Conservation (phyloP, 2,888 invertebrate species). For the Pocota personata region DNA sequence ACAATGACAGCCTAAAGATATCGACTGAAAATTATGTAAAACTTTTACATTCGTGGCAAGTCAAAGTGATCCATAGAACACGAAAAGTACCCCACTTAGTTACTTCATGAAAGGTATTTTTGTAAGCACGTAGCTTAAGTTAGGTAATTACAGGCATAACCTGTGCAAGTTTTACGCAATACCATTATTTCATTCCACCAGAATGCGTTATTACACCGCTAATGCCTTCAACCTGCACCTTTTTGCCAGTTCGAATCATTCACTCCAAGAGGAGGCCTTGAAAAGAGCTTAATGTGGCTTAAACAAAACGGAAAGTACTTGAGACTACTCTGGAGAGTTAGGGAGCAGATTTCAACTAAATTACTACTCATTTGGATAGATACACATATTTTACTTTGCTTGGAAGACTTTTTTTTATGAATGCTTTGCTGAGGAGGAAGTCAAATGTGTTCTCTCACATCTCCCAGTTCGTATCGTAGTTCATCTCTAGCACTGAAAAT, state of each 20-base stretch:
- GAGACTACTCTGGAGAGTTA: background rate
- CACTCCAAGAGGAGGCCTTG: background rate
- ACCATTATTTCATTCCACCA: too few species aligned
- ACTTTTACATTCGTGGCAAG: too few species aligned
- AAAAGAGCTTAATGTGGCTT: background rate
- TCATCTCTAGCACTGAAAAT: background rate
- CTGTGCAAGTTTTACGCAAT: too few species aligned
- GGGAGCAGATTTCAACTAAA: constrained; percentile 37
- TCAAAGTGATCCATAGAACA: too few species aligned
- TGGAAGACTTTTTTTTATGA: constrained; percentile 63
- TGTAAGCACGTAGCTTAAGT: too few species aligned
- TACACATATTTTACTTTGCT: constrained; percentile 37
- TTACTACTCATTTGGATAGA: constrained; percentile 29
- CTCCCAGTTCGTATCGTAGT: constrained; percentile 15
- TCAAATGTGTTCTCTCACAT: constrained; percentile 9
- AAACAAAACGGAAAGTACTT: background rate
- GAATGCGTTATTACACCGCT: too few species aligned
- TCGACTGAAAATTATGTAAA: too few species aligned
- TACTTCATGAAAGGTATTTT: too few species aligned
- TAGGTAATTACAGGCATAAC: too few species aligned
- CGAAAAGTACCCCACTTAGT: too few species aligned
- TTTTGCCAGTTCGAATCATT: background rate
- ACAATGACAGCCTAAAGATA: too few species aligned
- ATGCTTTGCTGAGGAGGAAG: constrained; percentile 46
- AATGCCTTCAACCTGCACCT: too few species aligned